Conservation (phyloP, 2,797 vertebrate species). For the Cuculus canorus region DNA sequence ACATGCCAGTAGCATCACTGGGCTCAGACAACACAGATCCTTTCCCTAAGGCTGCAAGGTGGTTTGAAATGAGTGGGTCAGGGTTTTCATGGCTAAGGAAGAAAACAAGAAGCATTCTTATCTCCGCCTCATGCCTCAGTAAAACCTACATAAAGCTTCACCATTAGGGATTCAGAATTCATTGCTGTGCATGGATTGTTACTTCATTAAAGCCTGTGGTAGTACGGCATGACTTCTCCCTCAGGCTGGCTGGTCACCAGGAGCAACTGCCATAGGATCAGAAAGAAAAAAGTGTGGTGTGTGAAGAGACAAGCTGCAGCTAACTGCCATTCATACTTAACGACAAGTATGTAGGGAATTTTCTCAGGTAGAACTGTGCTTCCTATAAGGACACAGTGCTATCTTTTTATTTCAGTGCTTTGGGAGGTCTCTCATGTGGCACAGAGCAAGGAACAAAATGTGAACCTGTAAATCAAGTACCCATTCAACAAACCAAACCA, state of each 20-base stretch:
- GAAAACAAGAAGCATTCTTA: background rate
- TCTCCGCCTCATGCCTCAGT: background rate
- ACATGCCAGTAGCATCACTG: background rate
- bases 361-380: background rate
- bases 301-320: background rate
- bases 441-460: background rate
- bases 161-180: background rate
- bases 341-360: background rate
- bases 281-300: background rate
- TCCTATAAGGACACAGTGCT: fast-evolving
- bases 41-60: background rate
- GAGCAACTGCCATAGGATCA: background rate
- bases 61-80: background rate
- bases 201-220: background rate
- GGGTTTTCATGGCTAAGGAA: background rate
- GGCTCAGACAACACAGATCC: background rate
- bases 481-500: background rate
- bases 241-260: background rate
- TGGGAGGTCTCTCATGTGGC: background rate
- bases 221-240: background rate
- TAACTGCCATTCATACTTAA: background rate
- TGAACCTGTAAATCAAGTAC: background rate
- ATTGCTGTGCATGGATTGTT: background rate
- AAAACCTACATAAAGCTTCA: background rate
- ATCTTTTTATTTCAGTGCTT: background rate